Conservation (phyloP, 2,113 vertebrate species). For the Syngnathus typhle region DNA sequence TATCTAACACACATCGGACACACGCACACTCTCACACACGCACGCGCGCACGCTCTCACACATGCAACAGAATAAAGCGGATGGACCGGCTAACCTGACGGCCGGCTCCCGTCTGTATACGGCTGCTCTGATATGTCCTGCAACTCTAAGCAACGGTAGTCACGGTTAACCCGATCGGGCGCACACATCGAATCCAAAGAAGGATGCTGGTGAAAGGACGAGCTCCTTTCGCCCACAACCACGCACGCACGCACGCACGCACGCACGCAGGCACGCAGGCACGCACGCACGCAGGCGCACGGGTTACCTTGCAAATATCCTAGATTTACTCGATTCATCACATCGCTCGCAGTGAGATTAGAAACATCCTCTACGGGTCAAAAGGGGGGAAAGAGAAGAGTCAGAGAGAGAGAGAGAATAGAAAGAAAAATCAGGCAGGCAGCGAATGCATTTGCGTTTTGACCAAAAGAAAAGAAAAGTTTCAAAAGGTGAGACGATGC, state of each 20-base stretch:
- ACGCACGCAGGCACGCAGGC: conserved; percentile 32
- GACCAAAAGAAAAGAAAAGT: conserved; percentile 13
- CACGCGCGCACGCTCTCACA: conserved; percentile 57
- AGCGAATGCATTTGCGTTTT: conserved; percentile 43
- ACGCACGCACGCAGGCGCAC: conserved; percentile 1
- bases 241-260: conserved; percentile 27
- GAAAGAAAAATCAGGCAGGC: conserved; percentile 45
- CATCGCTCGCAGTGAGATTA: conserved; percentile 99
- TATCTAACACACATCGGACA: background rate
- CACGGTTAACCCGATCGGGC: conserved; percentile 52
- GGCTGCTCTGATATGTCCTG: conserved; percentile 68
- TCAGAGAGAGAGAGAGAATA: conserved; percentile 56
- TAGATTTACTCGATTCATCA: conserved; percentile 99
- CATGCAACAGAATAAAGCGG: conserved; percentile 59
- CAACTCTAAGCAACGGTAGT: conserved; percentile 68
- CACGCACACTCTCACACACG: conserved; percentile 9
- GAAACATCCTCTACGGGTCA: conserved; percentile 97
- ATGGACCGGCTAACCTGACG: conserved; percentile 63
- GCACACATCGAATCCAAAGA: background rate
- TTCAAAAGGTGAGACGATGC: conserved; percentile 23
- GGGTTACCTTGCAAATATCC: conserved; percentile 99
- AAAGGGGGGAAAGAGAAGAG: conserved; percentile 72
- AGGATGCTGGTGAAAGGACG: conserved; percentile 55
- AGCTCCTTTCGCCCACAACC: conserved; percentile 43
- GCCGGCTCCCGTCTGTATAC: conserved; percentile 60